Base-by-base conservation (phyloP, 2,113 vertebrate species). In the Lota lota region DNA sequence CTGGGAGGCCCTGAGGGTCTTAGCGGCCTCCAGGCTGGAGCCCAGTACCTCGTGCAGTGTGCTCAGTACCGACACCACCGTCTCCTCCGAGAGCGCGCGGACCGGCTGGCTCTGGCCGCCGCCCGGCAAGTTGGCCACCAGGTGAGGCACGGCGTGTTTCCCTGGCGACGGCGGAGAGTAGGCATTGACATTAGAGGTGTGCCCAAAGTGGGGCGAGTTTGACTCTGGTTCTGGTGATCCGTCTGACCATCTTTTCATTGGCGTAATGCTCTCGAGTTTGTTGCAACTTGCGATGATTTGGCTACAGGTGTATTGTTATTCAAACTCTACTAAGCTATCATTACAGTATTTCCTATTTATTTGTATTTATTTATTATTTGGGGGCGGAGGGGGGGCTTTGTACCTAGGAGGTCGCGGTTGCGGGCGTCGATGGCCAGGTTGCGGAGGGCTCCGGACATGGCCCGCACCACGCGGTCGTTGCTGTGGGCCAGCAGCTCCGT, bases 381-480 rank as follows among this genome's bases (percentile, higher is more conserved):
- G 28, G 28, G 28, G 28, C 0, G 28, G 28, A 4, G 24, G 24
- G 24, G 24, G 28, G 28, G 28, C 2, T 33, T 6, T 6, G 28
- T 72, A 99, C 97, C 97, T 1, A 98, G 93, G 62, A 99, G 91
- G 57, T 96, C 95, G 64, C 94, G 94, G 87, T 97, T 98, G 16
- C 94, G 94, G 15, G 89, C 68, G 19, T 99, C 97, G 1, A 98
- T 93, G 0, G 97, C 95, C 87, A 99, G 88, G 88, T 99, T 99
- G 66, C 97, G 94, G 33, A 99, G 90, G 1, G 97, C 95, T 33
- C 96, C 96, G 0, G 96, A 97, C 0, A 97, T 95, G 0, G 97
- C 97, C 64, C 94, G 92, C 70, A 99, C 95, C 20, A 99, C 97
- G 0, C 96, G 91, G 85, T 99, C 96, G 0, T 94, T 95, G 47